Base-by-base conservation (phyloP, 2,888 invertebrate genomes). In the Mimachlamys varia region DNA sequence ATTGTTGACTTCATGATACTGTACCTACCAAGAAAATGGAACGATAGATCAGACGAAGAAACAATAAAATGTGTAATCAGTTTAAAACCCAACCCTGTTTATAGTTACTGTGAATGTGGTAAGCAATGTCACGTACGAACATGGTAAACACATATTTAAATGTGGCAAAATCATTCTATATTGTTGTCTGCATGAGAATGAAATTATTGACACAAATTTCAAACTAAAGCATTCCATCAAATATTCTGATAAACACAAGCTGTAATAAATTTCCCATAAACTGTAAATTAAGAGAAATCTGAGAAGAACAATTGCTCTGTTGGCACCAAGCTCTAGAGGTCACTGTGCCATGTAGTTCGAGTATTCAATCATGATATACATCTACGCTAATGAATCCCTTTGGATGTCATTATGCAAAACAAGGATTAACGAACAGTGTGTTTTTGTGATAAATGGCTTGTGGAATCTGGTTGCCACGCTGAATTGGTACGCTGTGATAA, bases 401-500 rank as follows among this genome's bases (percentile, higher is more conserved):
- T 76, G 27, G 33, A 33, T 76, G 33, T 33, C 76, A 76, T 76
- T 76, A 76, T 58, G 58, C 58, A 58, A 58, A 58, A 58, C 58
- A 22, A 58, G 58, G 58, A 58, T 58, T 58, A 58, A 58, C 58
- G 19, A 58, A 58, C 58, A 19, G 19, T 19, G 58, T 58, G 58
- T 58, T 58, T 3, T 19, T 2, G 19, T 58, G 58, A 58, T 58
- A 58, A 58, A 58, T n/a, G 58, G n/a, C 58, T 58, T 19, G 22
- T 58, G 58, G 22, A 58, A 58, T 58, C 58, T 58, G n/a, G 58
- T 58, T 58, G n/a, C 7, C 58, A 19, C 53, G 53, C 53, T 53
- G 53, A 53, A 2, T 12, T 53, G 13, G 53, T 53, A 10, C 53
- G 19, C 19, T 2, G 53, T 0, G 13, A 17, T 53, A 53, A 53